Conservation (phyloP, 2,888 invertebrate genomes). For the Sympetrum striolatum region DNA sequence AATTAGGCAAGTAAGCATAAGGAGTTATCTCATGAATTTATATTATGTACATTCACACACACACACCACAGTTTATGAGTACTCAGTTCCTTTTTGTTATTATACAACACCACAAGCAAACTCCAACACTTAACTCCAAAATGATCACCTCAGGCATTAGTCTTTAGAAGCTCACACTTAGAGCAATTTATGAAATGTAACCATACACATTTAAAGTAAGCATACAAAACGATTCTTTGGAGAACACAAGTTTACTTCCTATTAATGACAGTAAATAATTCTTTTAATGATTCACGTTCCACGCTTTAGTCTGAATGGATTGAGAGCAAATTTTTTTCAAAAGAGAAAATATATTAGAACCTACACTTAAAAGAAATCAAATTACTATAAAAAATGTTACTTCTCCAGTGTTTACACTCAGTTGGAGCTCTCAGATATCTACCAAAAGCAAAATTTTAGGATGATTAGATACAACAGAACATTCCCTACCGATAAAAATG, state of each 20-base stretch:
- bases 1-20: conserved; percentile 33
- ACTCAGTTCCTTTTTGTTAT: conserved; percentile 21
- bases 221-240: neutral
- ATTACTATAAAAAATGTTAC: neutral
- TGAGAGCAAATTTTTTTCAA: neutral
- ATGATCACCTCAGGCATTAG: conserved; percentile 1
- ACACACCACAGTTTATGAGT: conserved; percentile 35
- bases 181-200: neutral
- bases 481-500: too few species aligned
- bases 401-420: too few species aligned
- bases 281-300: neutral
- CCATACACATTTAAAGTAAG: conserved; percentile 11
- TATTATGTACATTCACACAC: conserved; percentile 40
- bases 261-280: neutral
- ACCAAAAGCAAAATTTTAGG: too few species aligned
- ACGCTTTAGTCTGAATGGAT: neutral
- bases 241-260: conserved; percentile 3
- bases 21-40: conserved; percentile 33
- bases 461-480: too few species aligned
- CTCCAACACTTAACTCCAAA: conserved; percentile 23
- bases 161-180: conserved; percentile 31
- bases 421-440: too few species aligned
- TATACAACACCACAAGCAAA: conserved; percentile 29
- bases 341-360: too few species aligned
- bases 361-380: neutral